Conservation (phyloP, 2,888 invertebrate genomes). For the Pristionchus arcanus region DNA sequence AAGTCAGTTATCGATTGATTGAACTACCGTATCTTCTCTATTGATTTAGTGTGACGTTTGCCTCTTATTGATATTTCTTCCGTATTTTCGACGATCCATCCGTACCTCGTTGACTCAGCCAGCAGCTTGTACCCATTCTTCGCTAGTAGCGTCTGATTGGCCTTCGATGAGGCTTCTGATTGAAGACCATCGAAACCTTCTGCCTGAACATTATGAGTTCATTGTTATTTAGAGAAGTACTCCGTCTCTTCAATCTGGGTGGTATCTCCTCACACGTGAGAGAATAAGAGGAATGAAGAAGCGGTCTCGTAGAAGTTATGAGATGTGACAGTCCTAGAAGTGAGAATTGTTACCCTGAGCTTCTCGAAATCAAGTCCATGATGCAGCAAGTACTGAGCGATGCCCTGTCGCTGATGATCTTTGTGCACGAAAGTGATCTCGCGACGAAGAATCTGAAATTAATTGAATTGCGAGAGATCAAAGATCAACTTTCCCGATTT, state of each 20-base stretch:
- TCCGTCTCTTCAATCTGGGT: no score
- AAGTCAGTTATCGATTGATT: not conserved
- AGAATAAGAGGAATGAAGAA: no score
- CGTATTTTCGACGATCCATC: no score
- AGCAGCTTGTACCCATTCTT: slow-evolving; percentile 43
- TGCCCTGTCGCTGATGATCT: slow-evolving; percentile 47
- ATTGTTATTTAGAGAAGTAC: no score
- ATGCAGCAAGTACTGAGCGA: slow-evolving; percentile 40
- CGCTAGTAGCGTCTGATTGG: slow-evolving; percentile 27
- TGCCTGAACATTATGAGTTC: not conserved
- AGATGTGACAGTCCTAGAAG: no score
- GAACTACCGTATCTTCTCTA: not conserved
- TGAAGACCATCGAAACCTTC: slow-evolving; percentile 1
- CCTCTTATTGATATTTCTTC: not conserved
- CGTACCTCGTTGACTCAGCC: not conserved
- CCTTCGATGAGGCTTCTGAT: slow-evolving; percentile 40
- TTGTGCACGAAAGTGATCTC: slow-evolving; percentile 43
- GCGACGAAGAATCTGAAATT: slow-evolving; percentile 25
- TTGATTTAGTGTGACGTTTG: no score
- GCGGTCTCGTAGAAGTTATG: no score
- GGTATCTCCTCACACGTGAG: no score
- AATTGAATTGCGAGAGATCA: not conserved
- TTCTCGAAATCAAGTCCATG: slow-evolving; percentile 26
- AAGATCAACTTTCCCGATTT: not conserved
- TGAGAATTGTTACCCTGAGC: not conserved